A percentile compares a stretch with the other conserved stretches of the same genome.
These are phyloP conservation scores for Rhinopomastus cyanomelas DNA, from an alignment of 2,113 vertebrate genomes.

Conservation along the genomic window DNA sequence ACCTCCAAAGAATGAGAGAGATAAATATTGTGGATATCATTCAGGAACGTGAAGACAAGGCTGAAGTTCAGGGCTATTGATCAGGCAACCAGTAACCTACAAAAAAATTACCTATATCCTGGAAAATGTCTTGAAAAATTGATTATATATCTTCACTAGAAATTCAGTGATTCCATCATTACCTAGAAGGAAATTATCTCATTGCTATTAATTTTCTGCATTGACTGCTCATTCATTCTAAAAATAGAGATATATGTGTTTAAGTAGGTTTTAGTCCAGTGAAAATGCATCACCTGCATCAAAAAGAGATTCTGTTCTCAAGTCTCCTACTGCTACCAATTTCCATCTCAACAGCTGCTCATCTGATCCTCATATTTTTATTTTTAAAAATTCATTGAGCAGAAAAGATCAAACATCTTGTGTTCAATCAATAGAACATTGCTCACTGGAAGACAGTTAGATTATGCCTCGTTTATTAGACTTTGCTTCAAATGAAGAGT, in stretches of 20 bases:
- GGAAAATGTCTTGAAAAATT: neutral
- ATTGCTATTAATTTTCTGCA: slow-evolving; percentile 37
- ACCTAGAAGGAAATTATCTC: slow-evolving; percentile 9
- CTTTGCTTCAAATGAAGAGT: neutral
- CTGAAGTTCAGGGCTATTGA: neutral
- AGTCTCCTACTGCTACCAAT: slow-evolving; percentile 30
- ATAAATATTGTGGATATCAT: neutral
- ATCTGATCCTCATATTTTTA: slow-evolving; percentile 6
- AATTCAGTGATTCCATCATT: slow-evolving; percentile 33
- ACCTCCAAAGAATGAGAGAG: neutral
- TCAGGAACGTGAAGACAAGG: neutral
- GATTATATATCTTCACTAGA: neutral
- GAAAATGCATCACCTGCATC: slow-evolving; percentile 20
- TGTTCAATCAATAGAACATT: neutral
- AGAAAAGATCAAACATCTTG: neutral
- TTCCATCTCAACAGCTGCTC: slow-evolving; percentile 26
- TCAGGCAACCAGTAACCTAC: neutral
- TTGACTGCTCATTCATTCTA: slow-evolving; percentile 28
- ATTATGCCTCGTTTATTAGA: neutral
- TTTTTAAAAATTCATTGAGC: neutral
- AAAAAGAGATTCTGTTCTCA: neutral
- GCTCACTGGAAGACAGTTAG: neutral
- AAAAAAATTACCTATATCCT: neutral
- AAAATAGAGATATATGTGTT: slow-evolving; percentile 11
- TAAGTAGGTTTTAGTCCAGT: slow-evolving; percentile 18